Percentiles rank a stretch among this genome's conserved stretches.
Evolutionary conservation across 1,140 invertebrate genomes (phyloP).

Genomic region (Megathymus violae): DNA sequence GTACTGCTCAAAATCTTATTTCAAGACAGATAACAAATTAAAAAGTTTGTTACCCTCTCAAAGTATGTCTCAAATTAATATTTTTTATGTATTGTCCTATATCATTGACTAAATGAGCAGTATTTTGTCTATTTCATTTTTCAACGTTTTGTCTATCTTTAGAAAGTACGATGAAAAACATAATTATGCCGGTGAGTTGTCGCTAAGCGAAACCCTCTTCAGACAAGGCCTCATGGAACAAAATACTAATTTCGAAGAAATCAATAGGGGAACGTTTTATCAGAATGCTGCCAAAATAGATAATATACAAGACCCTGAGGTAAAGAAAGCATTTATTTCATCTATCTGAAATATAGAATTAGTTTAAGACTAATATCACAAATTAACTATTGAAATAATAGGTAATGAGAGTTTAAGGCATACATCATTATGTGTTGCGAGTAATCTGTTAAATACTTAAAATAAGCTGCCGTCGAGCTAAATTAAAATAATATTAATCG

Average conservation of each 20-base stretch:
- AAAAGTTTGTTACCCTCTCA: no score
- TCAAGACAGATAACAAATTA: no score
- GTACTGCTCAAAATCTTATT: no score
- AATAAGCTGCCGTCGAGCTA: not conserved
- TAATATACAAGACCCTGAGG: slow-evolving; percentile 43
- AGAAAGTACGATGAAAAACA: slow-evolving; percentile 61
- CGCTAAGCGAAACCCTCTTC: slow-evolving; percentile 50
- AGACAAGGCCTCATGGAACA: slow-evolving; percentile 51
- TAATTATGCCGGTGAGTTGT: slow-evolving; percentile 51
- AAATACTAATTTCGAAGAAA: slow-evolving; percentile 55
- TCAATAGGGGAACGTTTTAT: slow-evolving; percentile 57
- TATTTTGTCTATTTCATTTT: slow-evolving; percentile 20
- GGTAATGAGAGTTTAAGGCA: no score
- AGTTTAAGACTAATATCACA: no score
- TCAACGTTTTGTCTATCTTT: slow-evolving; percentile 33
- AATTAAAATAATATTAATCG: slow-evolving; percentile 27
- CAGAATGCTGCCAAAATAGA: slow-evolving; percentile 56
- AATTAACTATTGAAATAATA: no score
- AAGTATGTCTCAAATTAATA: no score
- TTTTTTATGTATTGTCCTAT: not conserved
- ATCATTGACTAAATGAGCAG: not conserved
- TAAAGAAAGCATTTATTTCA: slow-evolving; percentile 14
- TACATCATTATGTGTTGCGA: no score
- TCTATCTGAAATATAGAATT: not conserved
- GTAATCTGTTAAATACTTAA: no score